Conservation (phyloP, 2,888 invertebrate species). For the Zygothrica quintamaculata region DNA sequence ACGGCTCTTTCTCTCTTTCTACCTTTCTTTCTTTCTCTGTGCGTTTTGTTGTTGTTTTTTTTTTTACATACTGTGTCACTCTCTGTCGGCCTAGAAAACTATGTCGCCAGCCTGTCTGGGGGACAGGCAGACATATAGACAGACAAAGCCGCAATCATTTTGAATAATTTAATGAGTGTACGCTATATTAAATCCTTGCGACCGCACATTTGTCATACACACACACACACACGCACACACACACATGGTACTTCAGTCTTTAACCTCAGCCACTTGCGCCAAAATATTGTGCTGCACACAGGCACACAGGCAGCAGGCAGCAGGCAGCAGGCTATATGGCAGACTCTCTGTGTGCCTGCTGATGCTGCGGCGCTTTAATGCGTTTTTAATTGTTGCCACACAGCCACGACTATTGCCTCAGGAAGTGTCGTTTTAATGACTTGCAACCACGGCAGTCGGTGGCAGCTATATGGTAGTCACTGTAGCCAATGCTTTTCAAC, state of each 20-base stretch:
- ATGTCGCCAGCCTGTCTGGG: slow-evolving; percentile 21
- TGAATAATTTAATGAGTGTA: slow-evolving; percentile 70
- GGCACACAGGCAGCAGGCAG: too few relatives aligned
- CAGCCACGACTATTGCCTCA: slow-evolving; percentile 14
- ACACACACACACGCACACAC: slow-evolving; percentile 21
- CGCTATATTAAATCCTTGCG: slow-evolving; percentile 57
- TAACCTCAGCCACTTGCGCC: slow-evolving; percentile 11
- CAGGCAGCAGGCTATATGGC: too few relatives aligned
- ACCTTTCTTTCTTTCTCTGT: too few relatives aligned
- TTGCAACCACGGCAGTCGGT: slow-evolving; percentile 18
- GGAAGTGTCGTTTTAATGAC: slow-evolving; percentile 64
- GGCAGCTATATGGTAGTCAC: not conserved
- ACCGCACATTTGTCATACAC: slow-evolving; percentile 73
- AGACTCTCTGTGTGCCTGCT: slow-evolving; percentile 8
- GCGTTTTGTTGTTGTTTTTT: too few relatives aligned
- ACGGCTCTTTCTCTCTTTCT: too few relatives aligned
- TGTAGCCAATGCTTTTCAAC: not conserved
- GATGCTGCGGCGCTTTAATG: slow-evolving; percentile 64
- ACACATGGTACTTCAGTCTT: slow-evolving; percentile 8
- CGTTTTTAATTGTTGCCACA: slow-evolving; percentile 70
- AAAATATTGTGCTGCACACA: not conserved
- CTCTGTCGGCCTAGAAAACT: slow-evolving; percentile 36
- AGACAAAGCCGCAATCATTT: slow-evolving; percentile 39
- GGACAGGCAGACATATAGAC: slow-evolving; percentile 12
- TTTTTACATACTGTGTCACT: too few relatives aligned